Conservation (phyloP, 2,797 vertebrate genomes). For the Macropodus opercularis region DNA sequence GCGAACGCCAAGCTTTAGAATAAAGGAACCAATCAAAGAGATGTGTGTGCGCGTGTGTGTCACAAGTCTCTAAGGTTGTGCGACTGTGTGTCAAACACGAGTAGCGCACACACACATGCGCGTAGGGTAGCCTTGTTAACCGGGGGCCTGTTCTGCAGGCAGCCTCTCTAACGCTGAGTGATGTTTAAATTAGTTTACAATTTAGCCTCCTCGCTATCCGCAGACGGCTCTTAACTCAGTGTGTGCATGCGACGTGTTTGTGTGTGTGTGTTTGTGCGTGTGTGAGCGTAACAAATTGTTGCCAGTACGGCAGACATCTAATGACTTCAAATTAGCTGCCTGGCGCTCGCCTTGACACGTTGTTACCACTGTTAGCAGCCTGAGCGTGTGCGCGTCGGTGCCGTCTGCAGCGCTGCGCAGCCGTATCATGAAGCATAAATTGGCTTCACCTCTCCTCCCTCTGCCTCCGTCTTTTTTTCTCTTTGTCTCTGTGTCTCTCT, state of each 20-base stretch:
- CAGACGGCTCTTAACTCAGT: constrained; percentile 96
- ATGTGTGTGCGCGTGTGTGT: constrained; percentile 46
- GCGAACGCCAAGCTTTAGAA: constrained; percentile 50
- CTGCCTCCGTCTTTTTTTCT: constrained; percentile 62
- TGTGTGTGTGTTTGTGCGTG: constrained; percentile 72
- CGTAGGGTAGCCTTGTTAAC: constrained; percentile 89
- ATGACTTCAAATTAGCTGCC: constrained; percentile 99
- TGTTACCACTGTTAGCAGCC: constrained; percentile 97
- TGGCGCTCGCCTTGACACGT: constrained; percentile 96
- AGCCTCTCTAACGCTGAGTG: constrained; percentile 96
- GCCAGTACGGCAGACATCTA: constrained; percentile 97
- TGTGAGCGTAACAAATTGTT: constrained; percentile 98
- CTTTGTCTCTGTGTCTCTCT: constrained; percentile 72
- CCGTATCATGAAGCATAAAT: constrained; percentile 99
- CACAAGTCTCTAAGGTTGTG: constrained; percentile 66
- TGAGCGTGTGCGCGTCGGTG: constrained; percentile 46
- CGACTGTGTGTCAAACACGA: constrained; percentile 71
- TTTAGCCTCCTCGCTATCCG: constrained; percentile 96
- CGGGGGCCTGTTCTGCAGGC: constrained; percentile 90
- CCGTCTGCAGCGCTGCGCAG: constrained; percentile 81
- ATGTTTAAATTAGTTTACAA: constrained; percentile 99
- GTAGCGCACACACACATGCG: constrained; percentile 52
- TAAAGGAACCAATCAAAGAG: constrained; percentile 71
- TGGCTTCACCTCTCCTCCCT: constrained; percentile 90
- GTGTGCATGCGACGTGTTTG: constrained; percentile 87